A percentile compares a stretch with the other conserved stretches of the same genome.
Evolutionary conservation across 2,888 invertebrate species (phyloP).

Genomic region (Cerastis rubricosa): DNA sequence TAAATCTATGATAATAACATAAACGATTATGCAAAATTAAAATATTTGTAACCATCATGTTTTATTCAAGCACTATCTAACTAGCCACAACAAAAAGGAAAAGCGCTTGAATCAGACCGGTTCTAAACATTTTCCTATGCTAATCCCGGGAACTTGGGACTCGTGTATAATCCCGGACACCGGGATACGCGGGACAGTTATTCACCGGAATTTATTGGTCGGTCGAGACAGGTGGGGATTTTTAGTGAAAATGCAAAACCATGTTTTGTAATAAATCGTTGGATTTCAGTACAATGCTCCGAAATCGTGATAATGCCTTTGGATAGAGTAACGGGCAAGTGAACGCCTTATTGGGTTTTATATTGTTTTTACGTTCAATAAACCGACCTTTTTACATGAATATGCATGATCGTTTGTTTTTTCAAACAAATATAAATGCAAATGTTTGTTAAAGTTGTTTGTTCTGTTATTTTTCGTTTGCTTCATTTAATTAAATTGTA

Average conservation of each 20-base stretch:
- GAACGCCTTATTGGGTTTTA: slow-evolving; percentile 61
- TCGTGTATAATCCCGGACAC: slow-evolving; percentile 55
- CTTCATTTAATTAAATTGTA: slow-evolving; percentile 44
- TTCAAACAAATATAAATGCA: slow-evolving; percentile 58
- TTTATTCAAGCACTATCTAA: slow-evolving; percentile 26
- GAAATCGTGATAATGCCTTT: slow-evolving; percentile 46
- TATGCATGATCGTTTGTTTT: slow-evolving; percentile 63
- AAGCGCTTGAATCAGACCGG: slow-evolving; percentile 21
- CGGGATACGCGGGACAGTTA: slow-evolving; percentile 47
- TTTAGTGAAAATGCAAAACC: slow-evolving; percentile 53
- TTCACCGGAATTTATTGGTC: slow-evolving; percentile 55
- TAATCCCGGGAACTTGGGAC: slow-evolving; percentile 44
- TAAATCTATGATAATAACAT: not conserved
- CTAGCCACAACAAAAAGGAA: slow-evolving; percentile 22
- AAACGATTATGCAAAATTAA: not conserved
- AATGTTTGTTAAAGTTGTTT: slow-evolving; percentile 52
- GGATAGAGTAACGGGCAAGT: slow-evolving; percentile 32
- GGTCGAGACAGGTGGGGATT: slow-evolving; percentile 57
- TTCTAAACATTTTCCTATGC: slow-evolving; percentile 52
- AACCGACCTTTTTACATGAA: slow-evolving; percentile 61
- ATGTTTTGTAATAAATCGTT: slow-evolving; percentile 45
- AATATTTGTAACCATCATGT: slow-evolving; percentile 15
- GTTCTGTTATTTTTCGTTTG: slow-evolving; percentile 38
- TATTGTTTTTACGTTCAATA: slow-evolving; percentile 61
- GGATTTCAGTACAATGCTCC: slow-evolving; percentile 58